Evolutionary conservation across 2,888 invertebrate genomes (phyloP), one percentile per base, ranked within the genome.

Genomic region (Rhodophaea formosa): DNA sequence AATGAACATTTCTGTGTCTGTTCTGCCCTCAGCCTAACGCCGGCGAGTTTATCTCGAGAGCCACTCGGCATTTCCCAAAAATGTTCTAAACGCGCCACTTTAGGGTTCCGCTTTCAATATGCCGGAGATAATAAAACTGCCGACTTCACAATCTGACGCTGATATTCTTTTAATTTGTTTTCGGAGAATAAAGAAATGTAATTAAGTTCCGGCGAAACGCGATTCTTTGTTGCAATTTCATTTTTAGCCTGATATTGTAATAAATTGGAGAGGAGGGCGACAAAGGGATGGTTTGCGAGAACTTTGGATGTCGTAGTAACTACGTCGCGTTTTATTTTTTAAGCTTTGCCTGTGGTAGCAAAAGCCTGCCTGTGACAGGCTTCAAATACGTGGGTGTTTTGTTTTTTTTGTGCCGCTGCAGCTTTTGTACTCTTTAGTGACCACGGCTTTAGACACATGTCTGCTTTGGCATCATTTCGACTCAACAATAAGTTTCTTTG

Each of bases 101-200:
- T 17, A 16, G 15, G 8, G 17, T 8, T 17, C 17, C 17, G 12
- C 17, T 7, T 46, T 46, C 46, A 46, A 46, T 46, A 46, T 17
- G 46, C n/a, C 23, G 10, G 46, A 46, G 46, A 46, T 46, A 46
- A 46, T 46, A 46, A 46, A 46, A 46, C 23, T 23, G 46, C 23
- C 23, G 46, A 46, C n/a, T 23, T 29, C n/a, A 29, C 46, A 29
- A 12, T 46, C 17, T 46, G 12, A 12, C 17, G 17, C 6, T 17
- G 8, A 42, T n/a, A 45, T 46, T 46, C 46, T 39, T 53, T 16
- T 23, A 29, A 16, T 29, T 43, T 43, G 53, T 49, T 49, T 49
- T 49, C n/a, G 14, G 8, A 5, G 15, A 46, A 46, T 39, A 39
- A 39, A n/a, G 12, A n/a, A 39, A 12, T 39, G 35, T 35, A 35